Evolutionary conservation across 2,113 vertebrate species (phyloP).

Genomic region (Engraulis encrasicolus): DNA sequence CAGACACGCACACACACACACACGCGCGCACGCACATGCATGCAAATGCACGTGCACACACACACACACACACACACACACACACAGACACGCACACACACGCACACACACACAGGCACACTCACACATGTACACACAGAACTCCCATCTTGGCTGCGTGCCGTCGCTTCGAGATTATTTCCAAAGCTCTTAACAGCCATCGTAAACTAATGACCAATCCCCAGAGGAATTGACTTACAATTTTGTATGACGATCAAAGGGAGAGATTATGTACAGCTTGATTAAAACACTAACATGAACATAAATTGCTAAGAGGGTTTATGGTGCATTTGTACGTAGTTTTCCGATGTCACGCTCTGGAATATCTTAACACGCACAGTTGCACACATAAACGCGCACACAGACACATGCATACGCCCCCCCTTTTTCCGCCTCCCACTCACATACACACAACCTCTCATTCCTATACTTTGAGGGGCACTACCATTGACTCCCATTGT

Average conservation of each 20-base stretch:
- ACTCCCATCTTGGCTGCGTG: no score
- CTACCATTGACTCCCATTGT: no score
- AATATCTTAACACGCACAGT: not conserved
- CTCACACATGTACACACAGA: no score
- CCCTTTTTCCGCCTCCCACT: no score
- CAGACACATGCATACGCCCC: no score
- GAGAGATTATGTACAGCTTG: not conserved
- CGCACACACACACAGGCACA: no score
- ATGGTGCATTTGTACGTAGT: no score
- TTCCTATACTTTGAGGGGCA: no score
- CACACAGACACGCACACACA: no score
- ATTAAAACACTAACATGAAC: not conserved
- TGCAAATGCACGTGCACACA: not conserved
- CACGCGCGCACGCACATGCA: not conserved
- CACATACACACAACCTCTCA: not conserved
- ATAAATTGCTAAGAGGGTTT: not conserved
- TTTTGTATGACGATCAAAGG: not conserved
- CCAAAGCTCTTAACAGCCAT: no score
- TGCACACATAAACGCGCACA: not conserved
- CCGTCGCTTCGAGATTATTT: no score
- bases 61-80: slow-evolving; percentile 9
- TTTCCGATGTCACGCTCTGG: not conserved
- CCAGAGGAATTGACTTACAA: not conserved
- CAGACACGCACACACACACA: not conserved
- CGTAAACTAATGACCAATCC: no score